Percentiles rank a stretch among this genome's conserved stretches.
Evolutionary conservation across 2,797 vertebrate genomes (phyloP).

Genomic region (Pempheris klunzingeri): DNA sequence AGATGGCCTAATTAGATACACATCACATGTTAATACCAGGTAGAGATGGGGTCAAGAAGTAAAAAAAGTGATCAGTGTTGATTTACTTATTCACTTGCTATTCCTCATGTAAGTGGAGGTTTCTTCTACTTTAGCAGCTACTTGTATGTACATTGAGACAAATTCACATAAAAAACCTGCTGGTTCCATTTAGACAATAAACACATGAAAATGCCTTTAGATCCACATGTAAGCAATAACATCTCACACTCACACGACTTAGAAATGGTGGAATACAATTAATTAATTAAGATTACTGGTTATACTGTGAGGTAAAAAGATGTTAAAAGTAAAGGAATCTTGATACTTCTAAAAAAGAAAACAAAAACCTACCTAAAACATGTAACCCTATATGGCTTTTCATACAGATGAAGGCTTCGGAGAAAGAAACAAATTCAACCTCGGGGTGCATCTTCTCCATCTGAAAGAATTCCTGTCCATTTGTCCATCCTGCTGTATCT

Average conservation of each 20-base stretch:
- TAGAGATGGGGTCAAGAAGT: background rate
- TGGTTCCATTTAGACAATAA: conserved; percentile 18
- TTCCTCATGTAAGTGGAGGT: background rate
- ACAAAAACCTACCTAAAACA: conserved; percentile 22
- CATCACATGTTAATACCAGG: background rate
- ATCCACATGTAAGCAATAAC: conserved; percentile 14
- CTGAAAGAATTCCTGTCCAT: no score
- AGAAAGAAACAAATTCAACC: no score
- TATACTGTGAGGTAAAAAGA: conserved; percentile 37
- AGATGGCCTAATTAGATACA: background rate
- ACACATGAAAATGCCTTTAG: conserved; percentile 14
- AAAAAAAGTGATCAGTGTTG: conserved; percentile 8
- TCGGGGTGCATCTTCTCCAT: no score
- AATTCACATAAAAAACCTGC: background rate
- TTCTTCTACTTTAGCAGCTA: conserved; percentile 28
- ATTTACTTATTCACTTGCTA: conserved; percentile 14
- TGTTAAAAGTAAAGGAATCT: conserved; percentile 31
- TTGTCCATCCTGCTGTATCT: no score
- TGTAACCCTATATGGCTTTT: conserved; percentile 19
- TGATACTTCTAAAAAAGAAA: conserved; percentile 16
- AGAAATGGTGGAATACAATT: conserved; percentile 29
- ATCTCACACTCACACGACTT: background rate
- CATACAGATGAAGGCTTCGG: conserved; percentile 5
- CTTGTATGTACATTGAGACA: conserved; percentile 13
- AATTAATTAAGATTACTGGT: conserved; percentile 8